These are phyloP conservation scores for Ichneumoninae sp. DNA, from an alignment of 2,888 invertebrate genomes.

Conservation along the genomic window DNA sequence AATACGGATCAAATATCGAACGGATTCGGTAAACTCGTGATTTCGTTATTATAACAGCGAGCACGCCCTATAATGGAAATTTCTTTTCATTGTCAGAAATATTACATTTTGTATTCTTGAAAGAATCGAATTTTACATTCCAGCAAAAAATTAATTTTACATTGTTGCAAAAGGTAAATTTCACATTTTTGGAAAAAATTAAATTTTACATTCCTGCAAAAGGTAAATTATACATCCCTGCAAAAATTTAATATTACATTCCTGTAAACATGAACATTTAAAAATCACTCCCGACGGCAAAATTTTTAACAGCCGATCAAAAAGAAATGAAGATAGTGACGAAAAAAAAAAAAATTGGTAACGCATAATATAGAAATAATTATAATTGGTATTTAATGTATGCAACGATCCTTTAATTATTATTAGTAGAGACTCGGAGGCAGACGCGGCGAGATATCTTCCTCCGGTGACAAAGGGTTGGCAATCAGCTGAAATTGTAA, in stretches of 20 bases:
- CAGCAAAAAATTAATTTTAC: too few relatives aligned
- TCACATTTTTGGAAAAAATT: too few relatives aligned
- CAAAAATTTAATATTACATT: too few relatives aligned
- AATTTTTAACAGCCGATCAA: not conserved
- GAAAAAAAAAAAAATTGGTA: not conserved
- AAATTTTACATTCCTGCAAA: too few relatives aligned
- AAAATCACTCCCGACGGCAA: too few relatives aligned
- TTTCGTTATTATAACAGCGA: not conserved
- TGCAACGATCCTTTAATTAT: not conserved
- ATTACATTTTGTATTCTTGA: not conserved
- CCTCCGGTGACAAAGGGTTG: constrained; percentile 62
- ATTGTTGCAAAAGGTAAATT: too few relatives aligned
- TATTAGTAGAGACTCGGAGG: not conserved
- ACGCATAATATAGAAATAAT: not conserved
- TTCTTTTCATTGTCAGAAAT: not conserved
- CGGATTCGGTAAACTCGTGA: not conserved
- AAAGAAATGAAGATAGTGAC: not conserved
- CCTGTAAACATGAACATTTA: too few relatives aligned
- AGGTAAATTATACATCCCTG: too few relatives aligned
- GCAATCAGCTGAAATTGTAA: constrained; percentile 72
- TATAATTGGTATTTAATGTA: not conserved
- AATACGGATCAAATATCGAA: not conserved
- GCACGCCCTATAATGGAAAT: not conserved
- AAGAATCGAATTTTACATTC: too few relatives aligned
- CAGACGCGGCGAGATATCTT: constrained; percentile 29